A percentile compares a stretch with the other conserved stretches of the same genome.
Conservation (phyloP, 1,140 invertebrate genomes). For the Solenopsis invicta region DNA sequence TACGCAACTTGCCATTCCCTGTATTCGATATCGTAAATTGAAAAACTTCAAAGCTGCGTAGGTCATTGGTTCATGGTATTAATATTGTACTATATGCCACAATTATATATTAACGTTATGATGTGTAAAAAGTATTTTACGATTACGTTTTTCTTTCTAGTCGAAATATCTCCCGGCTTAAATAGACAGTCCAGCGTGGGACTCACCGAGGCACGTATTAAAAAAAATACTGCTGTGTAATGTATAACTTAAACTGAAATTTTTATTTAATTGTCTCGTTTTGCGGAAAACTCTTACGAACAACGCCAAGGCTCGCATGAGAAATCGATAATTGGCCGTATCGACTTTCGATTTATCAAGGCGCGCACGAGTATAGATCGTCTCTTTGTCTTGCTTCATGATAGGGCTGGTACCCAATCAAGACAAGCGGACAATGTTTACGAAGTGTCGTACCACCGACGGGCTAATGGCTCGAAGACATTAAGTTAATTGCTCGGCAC, state of each 20-base stretch:
- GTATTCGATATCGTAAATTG: no score
- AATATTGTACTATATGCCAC: not conserved
- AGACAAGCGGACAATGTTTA: constrained; percentile 75
- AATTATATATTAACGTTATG: not conserved
- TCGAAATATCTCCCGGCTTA: no score
- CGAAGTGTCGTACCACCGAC: constrained; percentile 72
- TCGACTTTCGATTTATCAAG: constrained; percentile 75
- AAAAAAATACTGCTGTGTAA: not conserved
- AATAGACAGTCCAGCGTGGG: no score
- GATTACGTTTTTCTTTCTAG: not conserved
- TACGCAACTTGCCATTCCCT: no score
- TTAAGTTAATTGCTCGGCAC: constrained; percentile 80
- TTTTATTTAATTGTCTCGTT: constrained; percentile 12
- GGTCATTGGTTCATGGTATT: not conserved
- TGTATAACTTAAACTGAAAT: not conserved
- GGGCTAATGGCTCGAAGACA: constrained; percentile 79
- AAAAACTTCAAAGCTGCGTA: not conserved
- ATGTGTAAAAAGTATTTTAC: not conserved
- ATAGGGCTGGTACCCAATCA: constrained; percentile 70
- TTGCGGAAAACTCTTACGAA: not conserved
- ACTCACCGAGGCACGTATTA: not conserved
- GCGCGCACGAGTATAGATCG: constrained; percentile 59
- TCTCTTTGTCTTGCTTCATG: constrained; percentile 56
- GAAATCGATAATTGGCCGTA: constrained; percentile 58
- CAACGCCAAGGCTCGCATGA: constrained; percentile 15